A percentile compares a stretch with the other conserved stretches of the same genome.
phyloP scores from a whole-genome alignment of 1,140 invertebrate genomes.

The Drosophila pectinifera region DNA sequence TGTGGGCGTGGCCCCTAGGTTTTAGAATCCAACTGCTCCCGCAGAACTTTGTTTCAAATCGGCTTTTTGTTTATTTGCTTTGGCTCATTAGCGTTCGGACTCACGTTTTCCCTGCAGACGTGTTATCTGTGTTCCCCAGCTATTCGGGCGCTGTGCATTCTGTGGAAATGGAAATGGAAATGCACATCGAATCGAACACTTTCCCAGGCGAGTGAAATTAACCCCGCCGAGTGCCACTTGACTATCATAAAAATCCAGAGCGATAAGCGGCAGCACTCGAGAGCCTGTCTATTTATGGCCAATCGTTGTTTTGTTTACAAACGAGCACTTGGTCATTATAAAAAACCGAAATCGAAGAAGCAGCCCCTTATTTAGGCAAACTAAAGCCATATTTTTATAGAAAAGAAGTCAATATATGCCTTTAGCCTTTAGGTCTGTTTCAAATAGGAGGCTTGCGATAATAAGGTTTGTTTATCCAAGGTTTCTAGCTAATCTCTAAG shows the following conservation, averaged over 20 bases:
- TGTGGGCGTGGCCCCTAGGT: slow-evolving; percentile 17
- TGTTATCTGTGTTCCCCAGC: slow-evolving; percentile 8
- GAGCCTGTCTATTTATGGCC: slow-evolving; percentile 54
- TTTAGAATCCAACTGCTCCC: background rate
- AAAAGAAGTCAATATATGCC: slow-evolving; percentile 4
- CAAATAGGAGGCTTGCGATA: background rate
- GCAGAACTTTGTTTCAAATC: slow-evolving; percentile 51
- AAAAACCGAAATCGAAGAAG: slow-evolving; percentile 31
- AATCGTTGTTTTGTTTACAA: slow-evolving; percentile 40
- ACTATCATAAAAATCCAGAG: slow-evolving; percentile 41
- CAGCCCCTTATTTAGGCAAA: slow-evolving; percentile 18
- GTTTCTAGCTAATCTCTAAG: background rate
- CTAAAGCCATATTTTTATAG: slow-evolving; percentile 10
- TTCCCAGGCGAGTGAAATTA: slow-evolving; percentile 31
- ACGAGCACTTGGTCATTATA: slow-evolving; percentile 19
- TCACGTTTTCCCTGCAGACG: slow-evolving; percentile 61
- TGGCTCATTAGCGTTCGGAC: slow-evolving; percentile 61
- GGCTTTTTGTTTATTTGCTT: slow-evolving; percentile 45
- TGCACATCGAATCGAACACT: slow-evolving; percentile 27
- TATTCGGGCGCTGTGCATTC: slow-evolving; percentile 39
- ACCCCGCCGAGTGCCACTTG: slow-evolving; percentile 28
- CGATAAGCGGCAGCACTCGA: slow-evolving; percentile 39
- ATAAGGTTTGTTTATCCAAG: background rate
- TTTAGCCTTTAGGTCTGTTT: background rate
- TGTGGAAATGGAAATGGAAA: slow-evolving; percentile 14